These are phyloP conservation scores for Herminia tarsipennalis DNA, from an alignment of 2,888 invertebrate species.

Conservation along the genomic window DNA sequence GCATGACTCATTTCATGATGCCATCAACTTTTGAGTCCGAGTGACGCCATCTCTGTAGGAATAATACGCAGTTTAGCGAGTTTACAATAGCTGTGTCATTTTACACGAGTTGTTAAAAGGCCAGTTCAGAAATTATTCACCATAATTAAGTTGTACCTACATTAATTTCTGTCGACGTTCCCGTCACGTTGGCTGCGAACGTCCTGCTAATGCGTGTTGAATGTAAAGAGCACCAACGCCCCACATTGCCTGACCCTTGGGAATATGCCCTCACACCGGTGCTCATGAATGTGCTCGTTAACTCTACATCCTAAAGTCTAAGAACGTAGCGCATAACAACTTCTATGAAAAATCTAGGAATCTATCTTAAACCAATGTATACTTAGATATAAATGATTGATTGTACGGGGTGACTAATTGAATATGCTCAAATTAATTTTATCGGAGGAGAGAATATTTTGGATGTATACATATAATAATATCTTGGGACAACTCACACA, in stretches of 20 bases:
- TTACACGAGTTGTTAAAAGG: constrained; percentile 32
- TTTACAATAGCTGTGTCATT: constrained; percentile 24
- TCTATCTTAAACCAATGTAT: no score
- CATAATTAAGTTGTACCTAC: constrained; percentile 47
- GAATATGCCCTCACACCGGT: constrained; percentile 27
- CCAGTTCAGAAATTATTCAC: constrained; percentile 35
- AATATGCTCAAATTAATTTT: no score
- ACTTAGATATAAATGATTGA: no score
- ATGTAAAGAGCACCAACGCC: constrained; percentile 70
- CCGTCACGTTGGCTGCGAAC: constrained; percentile 50
- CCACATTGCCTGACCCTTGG: constrained; percentile 66
- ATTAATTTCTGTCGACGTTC: constrained; percentile 48
- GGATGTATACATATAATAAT: no score
- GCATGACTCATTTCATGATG: constrained; percentile 71
- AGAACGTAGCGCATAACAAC: no score
- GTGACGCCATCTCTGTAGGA: constrained; percentile 43
- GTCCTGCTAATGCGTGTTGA: constrained; percentile 71
- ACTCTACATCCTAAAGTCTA: no score
- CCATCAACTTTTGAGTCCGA: constrained; percentile 54
- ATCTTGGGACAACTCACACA: no score
- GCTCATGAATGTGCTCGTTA: not conserved
- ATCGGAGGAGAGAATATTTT: no score
- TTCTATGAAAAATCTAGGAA: no score
- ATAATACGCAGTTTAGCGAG: constrained; percentile 48
- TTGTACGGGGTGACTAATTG: no score